phyloP scores from a whole-genome alignment of 2,113 vertebrate species.

The Stomatorhinus ivindoensis region DNA sequence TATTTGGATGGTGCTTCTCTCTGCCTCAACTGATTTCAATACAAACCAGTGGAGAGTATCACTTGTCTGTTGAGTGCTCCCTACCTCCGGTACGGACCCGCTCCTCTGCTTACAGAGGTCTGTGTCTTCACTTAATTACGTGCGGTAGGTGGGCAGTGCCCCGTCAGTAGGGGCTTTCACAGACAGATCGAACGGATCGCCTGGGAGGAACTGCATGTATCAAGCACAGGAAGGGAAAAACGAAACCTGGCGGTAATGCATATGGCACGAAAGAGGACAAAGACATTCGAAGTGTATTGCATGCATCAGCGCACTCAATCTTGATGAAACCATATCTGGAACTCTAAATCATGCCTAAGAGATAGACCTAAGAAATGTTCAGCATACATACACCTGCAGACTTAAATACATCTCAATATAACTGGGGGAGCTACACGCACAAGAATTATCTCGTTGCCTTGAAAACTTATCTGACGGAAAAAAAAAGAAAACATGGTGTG shows the following conservation, averaged over 20 bases:
- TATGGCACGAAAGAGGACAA: not conserved
- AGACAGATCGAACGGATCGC: not conserved
- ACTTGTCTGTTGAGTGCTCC: not conserved
- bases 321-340: not conserved
- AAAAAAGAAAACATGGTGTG: not conserved
- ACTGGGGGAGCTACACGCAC: not conserved
- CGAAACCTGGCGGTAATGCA: not conserved
- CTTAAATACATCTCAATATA: not conserved
- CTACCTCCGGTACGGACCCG: not conserved
- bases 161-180: not conserved
- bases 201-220: not conserved
- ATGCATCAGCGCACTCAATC: not conserved
- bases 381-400: not conserved
- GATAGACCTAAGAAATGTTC: not conserved
- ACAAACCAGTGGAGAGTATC: not conserved
- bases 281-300: not conserved
- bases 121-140: not conserved
- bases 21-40: not conserved
- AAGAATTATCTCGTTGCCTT: not conserved
- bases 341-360: not conserved
- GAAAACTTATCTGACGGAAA: not conserved
- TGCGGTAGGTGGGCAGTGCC: not conserved
- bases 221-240: not conserved
- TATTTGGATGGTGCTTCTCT: conserved; percentile 1
- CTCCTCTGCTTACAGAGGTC: not conserved